Base-by-base conservation (phyloP, 1,140 invertebrate species). In the Andricus grossulariae region DNA sequence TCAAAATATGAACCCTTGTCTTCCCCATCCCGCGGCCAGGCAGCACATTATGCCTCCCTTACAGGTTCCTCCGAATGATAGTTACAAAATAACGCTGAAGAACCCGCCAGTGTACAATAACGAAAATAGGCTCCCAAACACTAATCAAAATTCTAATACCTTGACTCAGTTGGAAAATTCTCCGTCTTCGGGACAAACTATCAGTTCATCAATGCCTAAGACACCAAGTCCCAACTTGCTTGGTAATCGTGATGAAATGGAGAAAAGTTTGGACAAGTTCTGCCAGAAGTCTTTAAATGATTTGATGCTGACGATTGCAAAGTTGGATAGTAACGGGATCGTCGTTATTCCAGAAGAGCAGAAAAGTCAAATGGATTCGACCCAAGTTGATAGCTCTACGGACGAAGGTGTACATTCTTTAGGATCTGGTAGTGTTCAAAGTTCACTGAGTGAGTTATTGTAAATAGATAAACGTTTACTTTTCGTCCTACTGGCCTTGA, bases 211-310 rank as follows among this genome's bases (percentile, higher is more conserved):
- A 70, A 95, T 95, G 90, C 95, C 95, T 74, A 96, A 96, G 91
- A 96, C 95, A 57, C 96, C 96, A 75, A 96, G 95, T 90, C 95
- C 95, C 45, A 83, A 88, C 16, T 77, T 81, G 13, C 83, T 84
- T 52, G 89, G 88, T 0, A 91, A 92, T 79, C 73, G 80, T 1
- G 91, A 92, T 18, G 93, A 93, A 71, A 91, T 92, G 5, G 92
- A 93, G 81, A 92, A 92, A 49, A 93, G 87, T 80, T 88, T 96
- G 81, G 96, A 96, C 88, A 96, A 95, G 85, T 94, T 95, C 89
- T 96, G 95, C 86, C 94, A 96, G 84, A 95, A 96, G 87, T 96
- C 95, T 3, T 94, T 96, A n/a, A 95, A 95, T 85, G 96, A 97
- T 92, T 89, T 97, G 71, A 96, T 96, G 94, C 94, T 95, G 54